A percentile compares a stretch with the other conserved stretches of the same genome.
These are phyloP conservation scores for Pelvicachromis taeniatus DNA, from an alignment of 2,113 vertebrate genomes.

Conservation along the genomic window DNA sequence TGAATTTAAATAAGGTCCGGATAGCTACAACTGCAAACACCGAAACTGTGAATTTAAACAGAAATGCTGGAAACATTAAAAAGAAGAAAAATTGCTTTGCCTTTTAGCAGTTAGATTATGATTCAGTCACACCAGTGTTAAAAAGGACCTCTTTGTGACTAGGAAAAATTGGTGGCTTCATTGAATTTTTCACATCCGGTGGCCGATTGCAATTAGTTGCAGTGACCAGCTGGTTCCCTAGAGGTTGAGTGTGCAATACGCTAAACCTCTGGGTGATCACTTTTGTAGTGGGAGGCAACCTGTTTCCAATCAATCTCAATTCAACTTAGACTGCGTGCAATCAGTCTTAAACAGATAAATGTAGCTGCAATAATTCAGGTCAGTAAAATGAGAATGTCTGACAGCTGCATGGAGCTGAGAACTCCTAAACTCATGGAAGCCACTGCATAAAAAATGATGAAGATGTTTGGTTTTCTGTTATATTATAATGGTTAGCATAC, in stretches of 20 bases:
- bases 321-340: background rate
- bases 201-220: background rate
- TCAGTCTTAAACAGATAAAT: background rate
- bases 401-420: rapidly evolving
- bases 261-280: background rate
- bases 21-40: background rate
- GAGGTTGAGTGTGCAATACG: background rate
- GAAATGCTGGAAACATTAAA: background rate
- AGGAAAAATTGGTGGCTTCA: background rate
- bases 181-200: background rate
- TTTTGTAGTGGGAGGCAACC: background rate
- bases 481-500: background rate
- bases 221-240: background rate
- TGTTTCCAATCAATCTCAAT: background rate
- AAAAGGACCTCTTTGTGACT: background rate
- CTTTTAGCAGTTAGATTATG: background rate
- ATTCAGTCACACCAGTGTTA: background rate
- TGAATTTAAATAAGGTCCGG: background rate
- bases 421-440: background rate
- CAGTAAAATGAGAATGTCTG: background rate
- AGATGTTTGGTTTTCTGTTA: background rate
- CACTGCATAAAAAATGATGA: background rate
- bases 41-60: background rate
- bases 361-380: background rate
- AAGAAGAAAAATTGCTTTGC: background rate